A percentile compares a stretch with the other conserved stretches of the same genome.
These are phyloP conservation scores for Diplodus puntazzo DNA, from an alignment of 2,797 vertebrate species.

Conservation along the genomic window DNA sequence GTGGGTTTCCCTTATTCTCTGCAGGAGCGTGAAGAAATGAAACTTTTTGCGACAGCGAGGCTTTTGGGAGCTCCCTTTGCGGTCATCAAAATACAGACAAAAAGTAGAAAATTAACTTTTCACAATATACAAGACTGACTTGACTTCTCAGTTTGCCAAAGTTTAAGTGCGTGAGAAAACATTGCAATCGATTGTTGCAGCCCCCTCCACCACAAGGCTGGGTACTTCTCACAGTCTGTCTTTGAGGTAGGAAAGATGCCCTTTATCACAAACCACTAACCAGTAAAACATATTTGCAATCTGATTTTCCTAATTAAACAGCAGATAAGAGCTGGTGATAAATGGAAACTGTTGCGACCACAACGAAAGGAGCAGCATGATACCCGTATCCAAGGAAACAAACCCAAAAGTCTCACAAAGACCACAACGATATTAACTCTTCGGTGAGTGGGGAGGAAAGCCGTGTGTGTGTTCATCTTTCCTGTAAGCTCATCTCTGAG, in stretches of 20 bases:
- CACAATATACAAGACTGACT: background rate
- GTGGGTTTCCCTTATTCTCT: slow-evolving; percentile 54
- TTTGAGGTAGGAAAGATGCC: background rate
- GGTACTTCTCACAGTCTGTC: background rate
- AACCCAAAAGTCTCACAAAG: slow-evolving; percentile 19
- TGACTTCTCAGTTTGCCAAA: background rate
- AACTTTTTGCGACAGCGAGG: background rate
- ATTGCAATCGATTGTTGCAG: background rate
- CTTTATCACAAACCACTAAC: slow-evolving; percentile 22
- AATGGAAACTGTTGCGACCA: slow-evolving; percentile 46
- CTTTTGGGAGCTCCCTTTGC: background rate
- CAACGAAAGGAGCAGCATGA: background rate
- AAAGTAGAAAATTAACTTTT: background rate
- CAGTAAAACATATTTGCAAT: background rate
- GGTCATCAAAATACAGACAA: background rate
- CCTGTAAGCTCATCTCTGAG: slow-evolving; percentile 63
- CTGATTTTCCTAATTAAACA: background rate
- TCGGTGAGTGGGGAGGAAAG: slow-evolving; percentile 9
- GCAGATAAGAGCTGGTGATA: background rate
- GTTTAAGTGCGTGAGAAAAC: background rate
- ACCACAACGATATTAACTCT: slow-evolving; percentile 40
- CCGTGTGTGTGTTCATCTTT: slow-evolving; percentile 36
- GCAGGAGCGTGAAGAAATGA: slow-evolving; percentile 40
- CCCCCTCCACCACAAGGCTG: background rate
- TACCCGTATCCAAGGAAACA: background rate